These are phyloP conservation scores for Cotesia chilonis DNA, from an alignment of 1,140 invertebrate species.

Conservation along the genomic window DNA sequence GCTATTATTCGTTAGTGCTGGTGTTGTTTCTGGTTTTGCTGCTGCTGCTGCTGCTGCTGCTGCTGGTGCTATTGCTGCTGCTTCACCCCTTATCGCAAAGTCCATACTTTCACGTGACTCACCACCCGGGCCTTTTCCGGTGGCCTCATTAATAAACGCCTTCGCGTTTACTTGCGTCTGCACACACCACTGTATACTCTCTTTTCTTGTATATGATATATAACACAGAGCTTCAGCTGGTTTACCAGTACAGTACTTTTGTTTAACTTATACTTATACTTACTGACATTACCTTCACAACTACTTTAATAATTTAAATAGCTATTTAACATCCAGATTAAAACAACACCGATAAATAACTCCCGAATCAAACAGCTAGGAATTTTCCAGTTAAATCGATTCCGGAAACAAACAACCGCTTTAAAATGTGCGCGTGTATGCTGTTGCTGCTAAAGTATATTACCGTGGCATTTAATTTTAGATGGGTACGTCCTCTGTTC, in stretches of 20 bases:
- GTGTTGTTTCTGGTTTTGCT: too few relatives aligned
- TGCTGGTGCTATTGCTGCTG: too few relatives aligned
- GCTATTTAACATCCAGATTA: constrained; percentile 17
- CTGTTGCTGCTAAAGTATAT: constrained; percentile 14
- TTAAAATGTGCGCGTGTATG: not conserved
- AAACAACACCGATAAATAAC: constrained; percentile 16
- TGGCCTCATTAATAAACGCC: constrained; percentile 28
- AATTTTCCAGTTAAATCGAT: constrained; percentile 35
- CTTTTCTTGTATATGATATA: not conserved
- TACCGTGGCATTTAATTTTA: constrained; percentile 37
- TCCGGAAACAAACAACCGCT: constrained; percentile 36
- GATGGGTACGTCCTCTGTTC: constrained; percentile 26
- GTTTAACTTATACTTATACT: not conserved
- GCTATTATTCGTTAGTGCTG: not conserved
- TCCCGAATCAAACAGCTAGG: constrained; percentile 6
- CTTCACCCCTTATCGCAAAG: constrained; percentile 32
- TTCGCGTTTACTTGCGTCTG: too few relatives aligned
- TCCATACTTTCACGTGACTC: constrained; percentile 31
- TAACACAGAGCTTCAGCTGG: too few relatives aligned
- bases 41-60: too few relatives aligned
- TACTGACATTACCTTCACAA: not conserved
- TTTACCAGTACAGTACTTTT: too few relatives aligned
- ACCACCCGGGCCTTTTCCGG: not conserved
- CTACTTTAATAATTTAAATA: constrained; percentile 11
- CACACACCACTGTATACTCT: not conserved